A percentile compares a stretch with the other conserved stretches of the same genome.
Evolutionary conservation across 2,113 vertebrate species (phyloP).

Genomic region (Mormyrus lacerda): DNA sequence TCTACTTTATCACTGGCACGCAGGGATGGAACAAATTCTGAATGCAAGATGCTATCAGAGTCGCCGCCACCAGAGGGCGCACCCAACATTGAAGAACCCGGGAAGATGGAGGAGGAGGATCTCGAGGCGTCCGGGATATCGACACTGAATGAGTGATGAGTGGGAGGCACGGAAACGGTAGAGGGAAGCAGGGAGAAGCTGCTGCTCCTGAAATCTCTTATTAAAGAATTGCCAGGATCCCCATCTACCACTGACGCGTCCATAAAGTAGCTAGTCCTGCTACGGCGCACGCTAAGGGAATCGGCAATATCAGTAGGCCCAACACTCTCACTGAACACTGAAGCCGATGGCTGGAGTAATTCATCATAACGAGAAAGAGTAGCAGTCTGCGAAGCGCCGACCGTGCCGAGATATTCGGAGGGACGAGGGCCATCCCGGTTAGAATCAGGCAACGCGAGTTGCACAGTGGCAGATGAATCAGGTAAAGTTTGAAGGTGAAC

Average conservation of each 20-base stretch:
- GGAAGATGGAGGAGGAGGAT: constrained; percentile 34
- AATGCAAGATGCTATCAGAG: background rate
- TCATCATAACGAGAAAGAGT: constrained; percentile 50
- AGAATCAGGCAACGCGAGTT: constrained; percentile 49
- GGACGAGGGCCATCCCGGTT: constrained; percentile 50
- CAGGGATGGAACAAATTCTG: background rate
- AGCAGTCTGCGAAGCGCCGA: constrained; percentile 50
- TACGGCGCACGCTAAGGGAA: constrained; percentile 24
- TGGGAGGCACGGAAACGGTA: constrained; percentile 37
- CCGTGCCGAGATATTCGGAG: constrained; percentile 52
- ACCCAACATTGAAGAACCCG: constrained; percentile 15
- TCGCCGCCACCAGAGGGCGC: constrained; percentile 30
- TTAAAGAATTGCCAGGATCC: background rate
- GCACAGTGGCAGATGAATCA: constrained; percentile 51
- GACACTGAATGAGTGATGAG: constrained; percentile 26
- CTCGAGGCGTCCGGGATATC: constrained; percentile 40
- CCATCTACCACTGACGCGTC: constrained; percentile 42
- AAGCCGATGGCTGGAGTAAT: constrained; percentile 60
- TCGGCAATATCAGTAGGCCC: constrained; percentile 51
- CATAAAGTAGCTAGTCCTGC: constrained; percentile 30
- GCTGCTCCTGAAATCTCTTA: constrained; percentile 10
- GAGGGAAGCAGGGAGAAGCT: background rate
- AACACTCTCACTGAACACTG: constrained; percentile 61
- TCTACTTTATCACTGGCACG: constrained; percentile 45
- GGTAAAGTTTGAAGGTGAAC: constrained; percentile 60